Evolutionary conservation across 2,797 vertebrate genomes (phyloP), one percentile per base, ranked within the genome.

Genomic region (Mastacembelus armatus): DNA sequence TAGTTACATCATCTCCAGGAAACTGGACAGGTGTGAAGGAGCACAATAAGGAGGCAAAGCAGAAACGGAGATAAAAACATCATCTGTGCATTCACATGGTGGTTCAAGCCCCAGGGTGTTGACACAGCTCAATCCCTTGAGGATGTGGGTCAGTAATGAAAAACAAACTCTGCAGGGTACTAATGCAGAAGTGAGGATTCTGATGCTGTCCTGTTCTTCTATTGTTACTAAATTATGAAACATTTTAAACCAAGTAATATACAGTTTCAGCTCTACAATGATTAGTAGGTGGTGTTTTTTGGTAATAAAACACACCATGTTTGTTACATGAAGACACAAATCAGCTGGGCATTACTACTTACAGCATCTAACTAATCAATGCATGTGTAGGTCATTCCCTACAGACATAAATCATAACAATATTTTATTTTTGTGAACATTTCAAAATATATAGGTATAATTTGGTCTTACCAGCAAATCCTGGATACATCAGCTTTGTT

Each of bases 141-240:
- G 64, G 78, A 60, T 30, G 59, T 26, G 61, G 66, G 61, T 73
- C 71, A 74, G 66, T 36, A 33, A 74, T 78, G 68, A 69, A 81
- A 85, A 80, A 71, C 75, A 79, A 80, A 79, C 69, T 45, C 38
- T 26, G 52, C 15, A 4, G 58, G 59, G 40, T 8, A 47, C 36
- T 24, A 19, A 64, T 43, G 49, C 59, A 57, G 69, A 76, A 70
- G 69, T 49, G 54, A 45, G 40, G 71, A 65, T 33, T 0, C 45
- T 1, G 42, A 73, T 48, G 27, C 30, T 32, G 30, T 3, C 3
- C 44, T 5, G 10, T 21, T 64, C 7, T 10, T 47, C 21, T 26
- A 42, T 26, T 2, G 47, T 55, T 26, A 21, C 10, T 15, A 2
- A 54, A 21, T 30, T 26, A 48, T 58, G n/a, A 30, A 8, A 22